phyloP scores from a whole-genome alignment of 2,797 vertebrate species.

The Enteromius fasciolatus region DNA sequence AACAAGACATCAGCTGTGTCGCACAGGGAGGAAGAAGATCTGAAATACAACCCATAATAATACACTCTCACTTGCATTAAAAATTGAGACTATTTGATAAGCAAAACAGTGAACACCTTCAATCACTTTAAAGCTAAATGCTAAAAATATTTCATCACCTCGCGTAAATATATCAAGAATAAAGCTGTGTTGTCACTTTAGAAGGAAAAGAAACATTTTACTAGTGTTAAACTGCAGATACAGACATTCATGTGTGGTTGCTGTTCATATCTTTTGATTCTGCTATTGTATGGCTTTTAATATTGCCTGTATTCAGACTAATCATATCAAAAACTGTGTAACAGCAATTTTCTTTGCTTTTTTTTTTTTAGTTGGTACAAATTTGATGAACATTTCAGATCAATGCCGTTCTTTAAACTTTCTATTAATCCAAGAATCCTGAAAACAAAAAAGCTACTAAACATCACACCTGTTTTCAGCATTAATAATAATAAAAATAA shows the following conservation, averaged over 20 bases:
- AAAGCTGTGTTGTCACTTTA: neutral
- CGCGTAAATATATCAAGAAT: neutral
- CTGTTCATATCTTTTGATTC: neutral
- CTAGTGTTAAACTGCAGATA: neutral
- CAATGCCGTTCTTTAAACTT: neutral
- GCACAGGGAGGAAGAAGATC: neutral
- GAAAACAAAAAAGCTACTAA: neutral
- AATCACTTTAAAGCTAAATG: neutral
- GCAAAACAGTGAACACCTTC: neutral
- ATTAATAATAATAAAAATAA: neutral
- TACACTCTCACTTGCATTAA: neutral
- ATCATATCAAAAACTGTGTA: neutral
- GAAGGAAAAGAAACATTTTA: neutral
- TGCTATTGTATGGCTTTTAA: neutral
- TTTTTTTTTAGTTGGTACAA: too few relatives aligned
- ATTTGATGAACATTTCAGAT: neutral
- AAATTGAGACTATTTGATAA: neutral
- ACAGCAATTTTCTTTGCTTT: too few relatives aligned
- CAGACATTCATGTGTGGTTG: neutral
- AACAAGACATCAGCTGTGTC: conserved; percentile 41
- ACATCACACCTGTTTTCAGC: neutral
- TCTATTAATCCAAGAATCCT: neutral
- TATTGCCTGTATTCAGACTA: neutral
- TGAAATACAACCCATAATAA: neutral
- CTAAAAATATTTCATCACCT: neutral